Base-by-base conservation (phyloP, 2,113 vertebrate genomes). In the Ochotona princeps region DNA sequence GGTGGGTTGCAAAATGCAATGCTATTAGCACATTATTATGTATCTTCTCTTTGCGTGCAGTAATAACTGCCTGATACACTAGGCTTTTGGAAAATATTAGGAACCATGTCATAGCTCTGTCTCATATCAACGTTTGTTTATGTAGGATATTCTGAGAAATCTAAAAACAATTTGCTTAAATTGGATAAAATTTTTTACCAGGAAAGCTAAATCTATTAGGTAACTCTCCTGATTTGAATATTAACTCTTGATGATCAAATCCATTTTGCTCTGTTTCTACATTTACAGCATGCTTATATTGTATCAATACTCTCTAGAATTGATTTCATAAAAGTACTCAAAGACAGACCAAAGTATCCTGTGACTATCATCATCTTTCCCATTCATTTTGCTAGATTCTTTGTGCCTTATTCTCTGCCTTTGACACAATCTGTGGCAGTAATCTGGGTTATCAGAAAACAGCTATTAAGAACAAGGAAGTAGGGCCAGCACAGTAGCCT, bases 161-260 rank as follows among this genome's bases (percentile, higher is more conserved):
- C 6, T 83, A 28, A 92, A 78, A 87, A 54, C 35, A 51, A 18
- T 91, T 83, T 86, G 63, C 92, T 93, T 88, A 80, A 76, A 28
- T 75, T 89, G 90, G 78, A 79, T 74, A 51, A 32, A 28, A 75
- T 23, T 57, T 44, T 66, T 92, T 90, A 82, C 30, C 49, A 65
- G 51, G 49, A 72, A 54, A 86, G 74, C 47, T 38, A 92, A 78
- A 69, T 76, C 83, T 60, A 92, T 51, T 79, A 80, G 35, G 30
- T 82, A 73, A 92, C 51, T 79, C 32, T 79, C 83, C 72, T 35
- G 15, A 26, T 65, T 94, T 69, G 44, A 87, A 44, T 86, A 66
- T 83, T 91, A 95, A 84, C 80, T 54, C 87, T 84, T 93, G 65
- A 26, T 35, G 8, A 23, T 78, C n/a, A 38, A 38, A 23, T 49